Percentiles rank a stretch among this genome's conserved stretches.
These are phyloP conservation scores for Drosophila setifemur DNA, from an alignment of 1,140 invertebrate genomes.

Conservation along the genomic window DNA sequence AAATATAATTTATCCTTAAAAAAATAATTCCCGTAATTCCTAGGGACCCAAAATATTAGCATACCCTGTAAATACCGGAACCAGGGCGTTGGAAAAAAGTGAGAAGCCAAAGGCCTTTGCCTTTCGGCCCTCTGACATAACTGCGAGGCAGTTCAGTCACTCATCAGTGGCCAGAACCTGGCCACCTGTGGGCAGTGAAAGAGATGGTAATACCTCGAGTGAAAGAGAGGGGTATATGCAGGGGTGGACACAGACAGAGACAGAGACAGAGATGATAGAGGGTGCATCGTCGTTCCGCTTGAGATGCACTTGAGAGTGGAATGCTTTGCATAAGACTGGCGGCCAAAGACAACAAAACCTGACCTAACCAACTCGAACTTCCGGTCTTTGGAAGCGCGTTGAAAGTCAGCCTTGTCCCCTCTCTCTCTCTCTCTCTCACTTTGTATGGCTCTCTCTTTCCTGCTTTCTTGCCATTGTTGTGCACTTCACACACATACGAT, in stretches of 20 bases:
- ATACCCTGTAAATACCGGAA: too few species aligned
- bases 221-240: too few species aligned
- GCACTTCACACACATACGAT: conserved; percentile 72
- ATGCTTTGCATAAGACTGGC: conserved; percentile 60
- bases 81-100: not conserved
- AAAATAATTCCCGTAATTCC: too few species aligned
- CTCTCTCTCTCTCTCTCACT: not conserved
- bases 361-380: conserved; percentile 57
- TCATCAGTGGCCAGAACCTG: conserved; percentile 58
- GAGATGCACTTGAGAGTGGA: conserved; percentile 45
- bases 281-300: conserved; percentile 67
- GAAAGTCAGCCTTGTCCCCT: conserved; percentile 7
- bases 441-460: conserved; percentile 14
- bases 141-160: conserved; percentile 63
- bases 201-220: not conserved
- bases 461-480: conserved; percentile 57
- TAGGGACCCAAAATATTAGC: too few species aligned
- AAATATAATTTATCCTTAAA: too few species aligned
- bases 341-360: conserved; percentile 40
- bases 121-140: conserved; percentile 57
- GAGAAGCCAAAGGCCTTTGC: conserved; percentile 13
- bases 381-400: conserved; percentile 32
- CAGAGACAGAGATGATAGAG: conserved; percentile 5
- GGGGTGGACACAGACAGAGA: not conserved
- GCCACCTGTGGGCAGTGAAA: conserved; percentile 50